Evolutionary conservation across 2,797 vertebrate genomes (phyloP).

Genomic region (Cichlasoma orientale): DNA sequence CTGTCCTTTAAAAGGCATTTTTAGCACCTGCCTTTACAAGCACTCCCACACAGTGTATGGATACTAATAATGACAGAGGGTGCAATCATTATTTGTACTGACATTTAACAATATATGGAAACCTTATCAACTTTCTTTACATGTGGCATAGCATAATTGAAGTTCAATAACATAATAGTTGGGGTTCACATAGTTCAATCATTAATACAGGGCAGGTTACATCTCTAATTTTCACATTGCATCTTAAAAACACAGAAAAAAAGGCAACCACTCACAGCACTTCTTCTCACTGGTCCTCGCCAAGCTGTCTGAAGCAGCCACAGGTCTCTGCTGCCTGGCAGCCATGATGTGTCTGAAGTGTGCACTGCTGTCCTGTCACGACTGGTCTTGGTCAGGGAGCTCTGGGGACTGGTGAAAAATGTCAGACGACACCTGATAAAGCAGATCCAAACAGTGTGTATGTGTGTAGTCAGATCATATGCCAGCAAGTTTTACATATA

Average conservation of each 20-base stretch:
- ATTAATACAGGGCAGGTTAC: not conserved
- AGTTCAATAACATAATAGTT: not conserved
- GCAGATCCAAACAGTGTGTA: not conserved
- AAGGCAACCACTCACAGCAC: slow-evolving; percentile 73
- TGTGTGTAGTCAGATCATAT: not conserved
- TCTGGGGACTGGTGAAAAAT: slow-evolving; percentile 20
- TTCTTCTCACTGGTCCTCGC: slow-evolving; percentile 72
- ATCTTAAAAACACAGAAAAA: not conserved
- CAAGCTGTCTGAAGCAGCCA: slow-evolving; percentile 16
- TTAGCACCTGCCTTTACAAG: not conserved
- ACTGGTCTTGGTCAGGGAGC: not conserved
- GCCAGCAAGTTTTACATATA: not conserved
- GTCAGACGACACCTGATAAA: not conserved
- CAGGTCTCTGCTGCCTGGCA: slow-evolving; percentile 43
- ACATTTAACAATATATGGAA: slow-evolving; percentile 15
- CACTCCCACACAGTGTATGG: not conserved
- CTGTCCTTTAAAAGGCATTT: not conserved
- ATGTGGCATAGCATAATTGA: not conserved
- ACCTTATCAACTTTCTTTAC: slow-evolving; percentile 5
- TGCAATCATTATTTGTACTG: not conserved
- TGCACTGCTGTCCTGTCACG: slow-evolving; percentile 14
- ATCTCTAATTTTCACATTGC: not conserved
- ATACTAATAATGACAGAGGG: not conserved
- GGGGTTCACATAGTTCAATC: not conserved
- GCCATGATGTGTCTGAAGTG: slow-evolving; percentile 54